Evolutionary conservation across 2,888 invertebrate genomes (phyloP), one percentile per base, ranked within the genome.

Genomic region (Leistus spinibarbis): DNA sequence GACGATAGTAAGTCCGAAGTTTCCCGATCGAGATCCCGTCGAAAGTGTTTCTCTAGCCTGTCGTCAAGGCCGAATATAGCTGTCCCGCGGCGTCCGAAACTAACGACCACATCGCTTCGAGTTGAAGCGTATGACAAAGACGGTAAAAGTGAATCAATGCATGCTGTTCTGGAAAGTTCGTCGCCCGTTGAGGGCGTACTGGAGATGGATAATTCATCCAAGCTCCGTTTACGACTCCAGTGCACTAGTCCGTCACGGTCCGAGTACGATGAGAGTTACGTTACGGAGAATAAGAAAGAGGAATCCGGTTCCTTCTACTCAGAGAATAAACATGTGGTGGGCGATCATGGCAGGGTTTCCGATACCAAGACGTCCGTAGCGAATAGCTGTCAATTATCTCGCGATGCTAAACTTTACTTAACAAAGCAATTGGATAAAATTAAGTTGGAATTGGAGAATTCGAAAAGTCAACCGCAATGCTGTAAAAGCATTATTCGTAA

Each of bases 101-200:
- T 70, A 40, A 56, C 70, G 3, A 76, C 76, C 17, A 76, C 76
- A 54, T 70, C 69, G 20, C 40, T 76, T 60, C 27, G 70, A 20
- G 54, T 70, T 10, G 62, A 70, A 57, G 24, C 76, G n/a, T 63
- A 24, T 13, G 69, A 70, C 66, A 69, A 69, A 54, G 70, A 76
- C 23, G 76, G 76, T 3, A 76, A 66, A 70, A 70, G 60, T 17
- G 76, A 76, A 54, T 56, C 54, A 16, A 65, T 76, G 70, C 57
- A 70, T n/a, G 76, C 76, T 7, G 70, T 76, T 20, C 20, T 76
- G 16, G 76, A 76, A 66, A 63, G 69, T 22, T 27, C 76, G 13
- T 56, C 56, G 16, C 64, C 57, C 4, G 64, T 70, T 9, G 76
- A 76, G n/a, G 76, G 76, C 10, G 10, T 69, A 3, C 23, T 76